Base-by-base conservation (phyloP, 2,888 invertebrate species). In the Watsonalla binaria region DNA sequence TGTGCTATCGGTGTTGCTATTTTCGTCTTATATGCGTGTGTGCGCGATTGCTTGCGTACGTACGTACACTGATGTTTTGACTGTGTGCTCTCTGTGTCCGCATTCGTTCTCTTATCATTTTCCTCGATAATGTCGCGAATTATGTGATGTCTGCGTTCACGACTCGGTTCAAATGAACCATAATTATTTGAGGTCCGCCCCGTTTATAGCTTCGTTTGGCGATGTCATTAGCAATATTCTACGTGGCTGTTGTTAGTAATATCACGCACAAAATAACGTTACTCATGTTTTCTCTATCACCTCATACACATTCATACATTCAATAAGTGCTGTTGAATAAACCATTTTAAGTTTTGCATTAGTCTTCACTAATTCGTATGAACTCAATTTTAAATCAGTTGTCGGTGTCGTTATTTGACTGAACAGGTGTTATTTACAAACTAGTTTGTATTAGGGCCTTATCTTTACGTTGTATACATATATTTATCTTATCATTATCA, bases 1-100 rank as follows among this genome's bases (percentile, higher is more conserved):
- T 82, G 87, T 84, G 86, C 85, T 90, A 89, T 89, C 88, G 84
- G 76, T 74, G 80, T 66, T 77, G 79, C 88, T 90, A 90, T 90
- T 90, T 90, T 78, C 59, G 82, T 82, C 72, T 46, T 54, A 9
- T 48, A 57, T 54, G 52, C 45, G 51, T 63, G 78, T 78, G 75
- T 80, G 80, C 63, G 80, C 68, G 76, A 60, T 59, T 62, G 62
- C 61, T 62, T 60, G 66, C 63, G 66, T 79, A 62, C 60, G 59
- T 63, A 75, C 62, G 56, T 60, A 58, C 55, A 52, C 58, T 56
- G 47, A 51, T 54, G 54, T 52, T 58, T 64, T 54, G 74, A 55
- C 49, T 69, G 80, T 83, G 77, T 79, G 84, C 60, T 71, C 71
- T 61, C 68, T 72, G 84, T 85, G 84, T 87, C 87, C 87, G 86